These are phyloP conservation scores for Amphipyra berbera DNA, from an alignment of 2,888 invertebrate species.

Conservation along the genomic window DNA sequence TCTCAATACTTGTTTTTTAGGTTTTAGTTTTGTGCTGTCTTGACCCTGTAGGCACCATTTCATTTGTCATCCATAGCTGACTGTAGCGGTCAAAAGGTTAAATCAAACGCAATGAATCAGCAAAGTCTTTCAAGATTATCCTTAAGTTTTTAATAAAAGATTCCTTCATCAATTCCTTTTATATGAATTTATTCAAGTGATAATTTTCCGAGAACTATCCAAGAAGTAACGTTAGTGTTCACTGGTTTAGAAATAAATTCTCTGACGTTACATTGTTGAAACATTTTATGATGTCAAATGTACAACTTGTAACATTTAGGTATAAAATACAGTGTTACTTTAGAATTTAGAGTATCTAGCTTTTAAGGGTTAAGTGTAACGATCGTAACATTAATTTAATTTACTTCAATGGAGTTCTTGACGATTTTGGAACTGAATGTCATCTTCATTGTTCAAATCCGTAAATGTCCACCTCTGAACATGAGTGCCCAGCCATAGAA, in stretches of 20 bases:
- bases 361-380: not conserved
- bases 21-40: too few relatives aligned
- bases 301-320: conserved; percentile 30
- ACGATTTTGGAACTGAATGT: too few relatives aligned
- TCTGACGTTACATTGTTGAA: conserved; percentile 40
- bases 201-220: conserved; percentile 30
- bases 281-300: conserved; percentile 37
- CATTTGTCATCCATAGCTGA: too few relatives aligned
- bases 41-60: too few relatives aligned
- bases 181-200: conserved; percentile 36
- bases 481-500: too few relatives aligned
- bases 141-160: conserved; percentile 11
- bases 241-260: conserved; percentile 31
- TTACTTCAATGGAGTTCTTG: too few relatives aligned
- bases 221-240: conserved; percentile 25
- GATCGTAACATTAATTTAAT: not conserved
- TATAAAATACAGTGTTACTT: conserved; percentile 22
- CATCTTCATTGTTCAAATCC: too few relatives aligned
- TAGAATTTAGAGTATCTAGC: not conserved
- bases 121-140: not conserved
- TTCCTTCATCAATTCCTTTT: conserved; percentile 25
- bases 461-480: too few relatives aligned
- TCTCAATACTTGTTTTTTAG: too few relatives aligned
- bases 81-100: not conserved
- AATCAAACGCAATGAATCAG: not conserved